Evolutionary conservation across 2,113 vertebrate genomes (phyloP).

Genomic region (Natator depressus): DNA sequence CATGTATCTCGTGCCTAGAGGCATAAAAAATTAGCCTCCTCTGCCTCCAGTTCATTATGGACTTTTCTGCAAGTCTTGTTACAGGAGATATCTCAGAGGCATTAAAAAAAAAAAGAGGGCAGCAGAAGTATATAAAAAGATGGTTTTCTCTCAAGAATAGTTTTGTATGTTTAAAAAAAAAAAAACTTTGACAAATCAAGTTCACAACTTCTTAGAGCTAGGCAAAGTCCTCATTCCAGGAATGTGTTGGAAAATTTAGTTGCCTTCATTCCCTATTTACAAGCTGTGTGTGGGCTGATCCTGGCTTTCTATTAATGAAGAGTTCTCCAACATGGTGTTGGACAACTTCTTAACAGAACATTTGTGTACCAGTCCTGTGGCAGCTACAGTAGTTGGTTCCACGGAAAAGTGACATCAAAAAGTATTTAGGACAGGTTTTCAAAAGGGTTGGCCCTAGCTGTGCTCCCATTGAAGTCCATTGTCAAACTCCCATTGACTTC

Average conservation of each 20-base stretch:
- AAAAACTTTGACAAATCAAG: neutral
- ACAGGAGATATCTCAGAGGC: neutral
- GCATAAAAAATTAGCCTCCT: neutral
- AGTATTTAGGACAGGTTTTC: neutral
- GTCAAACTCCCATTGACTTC: neutral
- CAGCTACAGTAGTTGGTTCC: neutral
- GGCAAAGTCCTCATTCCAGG: neutral
- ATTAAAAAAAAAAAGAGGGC: neutral
- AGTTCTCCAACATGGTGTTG: neutral
- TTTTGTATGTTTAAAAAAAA: neutral
- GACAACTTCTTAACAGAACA: neutral
- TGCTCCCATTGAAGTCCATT: neutral
- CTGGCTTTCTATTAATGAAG: neutral
- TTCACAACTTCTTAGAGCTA: neutral
- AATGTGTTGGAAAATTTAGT: neutral
- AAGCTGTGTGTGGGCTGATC: neutral
- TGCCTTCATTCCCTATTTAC: neutral
- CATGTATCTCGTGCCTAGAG: neutral
- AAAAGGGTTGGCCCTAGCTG: neutral
- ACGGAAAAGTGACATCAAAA: neutral
- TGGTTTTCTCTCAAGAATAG: neutral
- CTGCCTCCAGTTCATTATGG: accelerated
- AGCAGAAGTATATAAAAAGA: neutral
- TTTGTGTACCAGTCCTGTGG: neutral
- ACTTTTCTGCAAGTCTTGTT: neutral